Evolutionary conservation across 2,797 vertebrate species (phyloP).

Genomic region (Eurystomus glaucurus): DNA sequence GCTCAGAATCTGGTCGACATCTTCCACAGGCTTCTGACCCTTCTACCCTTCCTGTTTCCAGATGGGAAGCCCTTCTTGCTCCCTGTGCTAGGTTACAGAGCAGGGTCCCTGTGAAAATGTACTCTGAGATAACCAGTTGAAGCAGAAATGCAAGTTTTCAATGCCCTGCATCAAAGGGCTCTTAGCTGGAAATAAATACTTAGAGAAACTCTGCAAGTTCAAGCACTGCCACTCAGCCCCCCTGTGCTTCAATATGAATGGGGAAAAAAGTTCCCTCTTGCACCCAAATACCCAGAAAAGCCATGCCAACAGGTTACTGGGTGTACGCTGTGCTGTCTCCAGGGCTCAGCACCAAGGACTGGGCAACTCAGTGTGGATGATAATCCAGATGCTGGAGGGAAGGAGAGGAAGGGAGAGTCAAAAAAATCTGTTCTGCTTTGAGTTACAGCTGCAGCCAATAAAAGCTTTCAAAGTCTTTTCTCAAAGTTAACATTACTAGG

Average conservation of each 20-base stretch:
- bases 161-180: neutral
- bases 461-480: conserved; percentile 67
- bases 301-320: neutral
- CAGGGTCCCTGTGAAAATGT: neutral
- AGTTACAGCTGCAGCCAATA: conserved; percentile 63
- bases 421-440: conserved; percentile 25
- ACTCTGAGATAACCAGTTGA: neutral
- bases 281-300: neutral
- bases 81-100: neutral
- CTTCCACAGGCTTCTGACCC: neutral
- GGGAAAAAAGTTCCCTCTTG: neutral
- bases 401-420: neutral
- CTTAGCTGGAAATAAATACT: neutral
- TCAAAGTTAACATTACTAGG: conserved; percentile 24
- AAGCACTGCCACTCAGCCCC: neutral
- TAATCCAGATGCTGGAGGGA: neutral
- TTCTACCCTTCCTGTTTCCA: neutral
- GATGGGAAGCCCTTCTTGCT: neutral
- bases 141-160: neutral
- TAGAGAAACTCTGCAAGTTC: neutral
- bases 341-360: neutral
- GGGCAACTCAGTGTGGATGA: neutral
- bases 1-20: neutral
- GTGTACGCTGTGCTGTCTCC: neutral
- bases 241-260: neutral